phyloP scores from a whole-genome alignment of 2,888 invertebrate species.

The Chironomus riparius region DNA sequence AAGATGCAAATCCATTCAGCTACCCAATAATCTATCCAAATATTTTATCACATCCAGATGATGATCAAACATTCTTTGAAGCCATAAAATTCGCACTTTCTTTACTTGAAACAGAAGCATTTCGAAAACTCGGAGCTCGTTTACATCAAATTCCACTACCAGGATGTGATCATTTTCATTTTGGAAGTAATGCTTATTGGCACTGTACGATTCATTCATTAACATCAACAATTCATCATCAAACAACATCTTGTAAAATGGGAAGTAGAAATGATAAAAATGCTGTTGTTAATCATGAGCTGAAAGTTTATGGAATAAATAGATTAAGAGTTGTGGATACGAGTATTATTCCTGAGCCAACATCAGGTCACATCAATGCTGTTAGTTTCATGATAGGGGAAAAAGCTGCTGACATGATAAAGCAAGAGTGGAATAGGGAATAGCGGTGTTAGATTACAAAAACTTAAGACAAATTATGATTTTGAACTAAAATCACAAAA shows the following conservation, averaged over 20 bases:
- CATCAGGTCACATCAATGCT: neutral
- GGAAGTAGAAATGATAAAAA: neutral
- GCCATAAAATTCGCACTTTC: constrained; percentile 37
- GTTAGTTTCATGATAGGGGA: neutral
- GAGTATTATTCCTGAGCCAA: neutral
- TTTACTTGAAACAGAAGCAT: neutral
- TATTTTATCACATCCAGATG: constrained; percentile 45
- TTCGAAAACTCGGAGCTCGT: neutral
- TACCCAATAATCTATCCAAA: constrained; percentile 54
- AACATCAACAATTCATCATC: neutral
- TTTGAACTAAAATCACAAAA: too few species aligned
- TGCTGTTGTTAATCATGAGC: neutral
- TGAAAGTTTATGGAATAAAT: neutral
- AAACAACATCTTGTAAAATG: neutral
- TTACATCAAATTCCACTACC: neutral
- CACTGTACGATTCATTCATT: neutral
- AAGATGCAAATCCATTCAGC: constrained; percentile 48
- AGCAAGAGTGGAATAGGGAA: neutral
- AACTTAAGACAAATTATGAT: too few species aligned
- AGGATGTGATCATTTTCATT: neutral
- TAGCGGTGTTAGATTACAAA: too few species aligned
- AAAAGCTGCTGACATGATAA: neutral
- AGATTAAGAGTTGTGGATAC: neutral
- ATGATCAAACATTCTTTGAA: constrained; percentile 46
- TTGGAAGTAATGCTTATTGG: neutral